Base-by-base conservation (phyloP, 2,797 vertebrate species). In the Menidia menidia region DNA sequence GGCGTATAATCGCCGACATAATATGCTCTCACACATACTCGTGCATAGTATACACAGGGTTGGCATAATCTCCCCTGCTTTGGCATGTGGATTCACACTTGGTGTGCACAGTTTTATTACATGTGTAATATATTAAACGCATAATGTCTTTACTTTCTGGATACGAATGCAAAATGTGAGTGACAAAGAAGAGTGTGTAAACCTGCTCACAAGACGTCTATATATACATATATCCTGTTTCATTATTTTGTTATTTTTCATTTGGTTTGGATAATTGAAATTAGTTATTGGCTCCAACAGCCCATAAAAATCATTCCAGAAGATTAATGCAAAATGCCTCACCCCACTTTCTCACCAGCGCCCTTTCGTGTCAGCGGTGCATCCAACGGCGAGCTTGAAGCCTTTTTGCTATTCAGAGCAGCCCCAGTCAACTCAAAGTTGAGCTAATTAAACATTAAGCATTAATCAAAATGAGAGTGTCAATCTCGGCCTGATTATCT, bases 361-460 rank as follows among this genome's bases (percentile, higher is more conserved):
- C 56, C 68, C 57, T 10, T 58, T 19, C 2, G 12, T 51, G 54
- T 42, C 44, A 19, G 2, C 4, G 41, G 43, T 72, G 65, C 44
- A 89, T 83, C 89, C 88, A 84, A 77, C 70, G 44, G 55, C 7
- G 68, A 68, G 70, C 52, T 15, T 44, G 68, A 33, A 61, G 66
- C 77, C 86, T 84, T 9, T 84, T 91, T 91, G 75, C 77, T 79
- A 88, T 88, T 87, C 89, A 82, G 80, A 30, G 58, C 60, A 67
- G 53, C 59, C 66, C 56, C 82, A 19, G 72, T 75, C 82, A 50
- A 89, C 77, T 86, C 71, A 81, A 83, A 83, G 82, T 82, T 78
- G 80, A 92, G 88, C 90, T 93, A 91, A 92, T 93, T 88, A 92
- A 90, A 92, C 84, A 90, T 86, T 82, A 84, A 45, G 73, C 87